Conservation (phyloP, 1,140 invertebrate species). For the Megalopta genalis region DNA sequence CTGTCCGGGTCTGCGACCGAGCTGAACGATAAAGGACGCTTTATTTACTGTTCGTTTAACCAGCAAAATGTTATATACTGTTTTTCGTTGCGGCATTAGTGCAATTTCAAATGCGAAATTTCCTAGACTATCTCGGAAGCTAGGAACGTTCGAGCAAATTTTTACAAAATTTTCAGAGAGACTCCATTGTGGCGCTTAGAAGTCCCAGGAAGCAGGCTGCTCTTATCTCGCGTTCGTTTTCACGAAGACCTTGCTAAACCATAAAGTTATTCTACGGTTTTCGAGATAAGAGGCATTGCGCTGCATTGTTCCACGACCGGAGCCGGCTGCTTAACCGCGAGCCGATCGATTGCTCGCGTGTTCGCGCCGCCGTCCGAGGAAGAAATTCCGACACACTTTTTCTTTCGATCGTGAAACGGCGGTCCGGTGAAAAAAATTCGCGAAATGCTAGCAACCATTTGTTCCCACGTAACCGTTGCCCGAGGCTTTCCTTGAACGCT, state of each 20-base stretch:
- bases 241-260: not conserved
- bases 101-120: too few relatives aligned
- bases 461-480: not conserved
- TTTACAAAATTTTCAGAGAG: too few relatives aligned
- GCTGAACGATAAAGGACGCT: not conserved
- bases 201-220: not conserved
- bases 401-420: slow-evolving; percentile 2
- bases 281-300: slow-evolving; percentile 20
- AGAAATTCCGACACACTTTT: slow-evolving; percentile 30
- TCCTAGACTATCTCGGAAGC: too few relatives aligned
- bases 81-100: too few relatives aligned
- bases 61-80: not conserved
- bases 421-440: not conserved
- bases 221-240: slow-evolving; percentile 10
- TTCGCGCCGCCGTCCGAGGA: slow-evolving; percentile 4
- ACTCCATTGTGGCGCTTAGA: too few relatives aligned
- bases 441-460: slow-evolving; percentile 10
- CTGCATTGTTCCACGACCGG: not conserved
- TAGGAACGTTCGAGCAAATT: too few relatives aligned
- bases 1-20: not conserved
- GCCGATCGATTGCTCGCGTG: slow-evolving; percentile 30
- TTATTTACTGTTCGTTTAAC: slow-evolving; percentile 33
- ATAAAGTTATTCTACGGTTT: slow-evolving; percentile 26
- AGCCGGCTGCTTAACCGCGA: slow-evolving; percentile 12
- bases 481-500: too few relatives aligned